Evolutionary conservation across 2,113 vertebrate species (phyloP).

Genomic region (Oplegnathus fasciatus): DNA sequence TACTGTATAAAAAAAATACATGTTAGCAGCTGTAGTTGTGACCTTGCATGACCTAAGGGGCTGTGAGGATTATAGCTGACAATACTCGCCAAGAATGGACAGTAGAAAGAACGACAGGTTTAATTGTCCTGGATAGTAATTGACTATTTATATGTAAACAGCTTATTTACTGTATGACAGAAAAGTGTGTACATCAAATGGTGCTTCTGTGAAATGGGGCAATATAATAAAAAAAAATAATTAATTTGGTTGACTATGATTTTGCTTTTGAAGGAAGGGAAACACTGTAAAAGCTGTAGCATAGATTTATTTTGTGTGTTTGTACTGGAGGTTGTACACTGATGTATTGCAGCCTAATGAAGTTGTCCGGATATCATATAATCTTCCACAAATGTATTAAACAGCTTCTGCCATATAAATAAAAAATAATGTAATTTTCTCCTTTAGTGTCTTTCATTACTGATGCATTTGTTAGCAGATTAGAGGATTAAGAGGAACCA

Average conservation of each 20-base stretch:
- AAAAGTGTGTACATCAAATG: background rate
- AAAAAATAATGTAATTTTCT: background rate
- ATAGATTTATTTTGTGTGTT: background rate
- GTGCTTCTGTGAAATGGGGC: background rate
- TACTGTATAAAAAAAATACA: background rate
- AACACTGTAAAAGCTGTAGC: background rate
- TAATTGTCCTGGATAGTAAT: background rate
- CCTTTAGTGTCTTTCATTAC: background rate
- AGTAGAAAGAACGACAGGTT: background rate
- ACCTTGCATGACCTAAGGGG: background rate
- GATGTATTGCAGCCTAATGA: slow-evolving; percentile 7
- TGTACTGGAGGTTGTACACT: background rate
- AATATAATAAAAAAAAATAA: background rate
- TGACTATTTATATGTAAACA: background rate
- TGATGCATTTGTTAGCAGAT: background rate
- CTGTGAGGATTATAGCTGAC: background rate
- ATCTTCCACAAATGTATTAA: slow-evolving; percentile 26
- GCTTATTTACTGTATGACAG: background rate
- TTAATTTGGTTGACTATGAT: background rate
- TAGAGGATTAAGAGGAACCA: background rate
- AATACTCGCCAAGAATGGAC: slow-evolving; percentile 7
- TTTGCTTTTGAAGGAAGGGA: slow-evolving; percentile 17
- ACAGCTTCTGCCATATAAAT: slow-evolving; percentile 12
- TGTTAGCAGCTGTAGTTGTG: slow-evolving; percentile 1
- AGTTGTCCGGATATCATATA: background rate